Percentiles rank a stretch among this genome's conserved stretches.
phyloP scores from a whole-genome alignment of 2,888 invertebrate genomes.

The Volucella zonaria region DNA sequence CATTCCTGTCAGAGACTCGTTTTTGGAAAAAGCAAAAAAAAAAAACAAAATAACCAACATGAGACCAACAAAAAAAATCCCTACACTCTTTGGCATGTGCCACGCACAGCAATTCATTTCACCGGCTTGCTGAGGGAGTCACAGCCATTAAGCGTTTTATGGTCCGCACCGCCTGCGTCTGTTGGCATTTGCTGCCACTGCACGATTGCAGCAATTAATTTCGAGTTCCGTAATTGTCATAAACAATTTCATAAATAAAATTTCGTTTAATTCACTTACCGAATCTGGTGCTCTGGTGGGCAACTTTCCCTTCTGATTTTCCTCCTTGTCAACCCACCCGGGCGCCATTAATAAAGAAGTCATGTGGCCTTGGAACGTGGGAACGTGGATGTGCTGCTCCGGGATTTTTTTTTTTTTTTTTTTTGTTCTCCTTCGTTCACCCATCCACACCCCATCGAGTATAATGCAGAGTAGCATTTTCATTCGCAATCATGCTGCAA shows the following conservation, averaged over 20 bases:
- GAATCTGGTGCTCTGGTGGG: slow-evolving; percentile 62
- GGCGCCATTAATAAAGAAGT: slow-evolving; percentile 68
- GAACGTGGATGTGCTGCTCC: background rate
- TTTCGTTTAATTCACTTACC: slow-evolving; percentile 72
- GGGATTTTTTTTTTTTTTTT: background rate
- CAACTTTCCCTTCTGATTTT: slow-evolving; percentile 37
- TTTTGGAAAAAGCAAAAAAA: slow-evolving; percentile 10
- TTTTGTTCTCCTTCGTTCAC: background rate
- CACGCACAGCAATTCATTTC: slow-evolving; percentile 64
- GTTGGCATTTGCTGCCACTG: slow-evolving; percentile 60
- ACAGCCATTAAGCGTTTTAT: slow-evolving; percentile 67
- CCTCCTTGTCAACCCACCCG: background rate
- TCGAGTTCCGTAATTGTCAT: slow-evolving; percentile 67
- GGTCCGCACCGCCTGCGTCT: slow-evolving; percentile 35
- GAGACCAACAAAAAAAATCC: slow-evolving; percentile 31
- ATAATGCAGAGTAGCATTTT: slow-evolving; percentile 57
- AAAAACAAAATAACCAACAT: slow-evolving; percentile 28
- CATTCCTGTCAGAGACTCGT: slow-evolving; percentile 20
- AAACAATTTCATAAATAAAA: slow-evolving; percentile 74
- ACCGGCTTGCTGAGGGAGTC: slow-evolving; percentile 43
- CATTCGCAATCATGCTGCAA: slow-evolving; percentile 68
- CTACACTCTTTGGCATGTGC: slow-evolving; percentile 44
- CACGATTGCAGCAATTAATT: slow-evolving; percentile 73
- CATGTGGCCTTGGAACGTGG: slow-evolving; percentile 36
- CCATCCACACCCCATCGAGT: slow-evolving; percentile 2